These are phyloP conservation scores for Orcinus orca DNA, from an alignment of 2,113 vertebrate genomes.

Conservation along the genomic window DNA sequence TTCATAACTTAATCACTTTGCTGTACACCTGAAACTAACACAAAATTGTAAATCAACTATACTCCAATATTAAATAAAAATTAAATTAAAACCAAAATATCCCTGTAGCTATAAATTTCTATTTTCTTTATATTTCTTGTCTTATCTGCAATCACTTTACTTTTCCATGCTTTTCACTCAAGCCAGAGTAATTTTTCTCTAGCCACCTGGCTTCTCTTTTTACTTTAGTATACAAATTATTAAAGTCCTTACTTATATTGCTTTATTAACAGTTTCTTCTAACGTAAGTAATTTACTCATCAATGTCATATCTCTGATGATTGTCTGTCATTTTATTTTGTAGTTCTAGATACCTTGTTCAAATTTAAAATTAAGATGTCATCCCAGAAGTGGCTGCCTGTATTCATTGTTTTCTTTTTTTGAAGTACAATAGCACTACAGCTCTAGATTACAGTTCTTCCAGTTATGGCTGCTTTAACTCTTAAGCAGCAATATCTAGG, in stretches of 20 bases:
- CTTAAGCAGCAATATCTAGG: background rate
- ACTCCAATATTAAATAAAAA: background rate
- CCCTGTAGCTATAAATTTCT: background rate
- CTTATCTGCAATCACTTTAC: background rate
- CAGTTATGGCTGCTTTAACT: background rate
- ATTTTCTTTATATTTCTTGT: background rate
- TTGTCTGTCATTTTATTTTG: background rate
- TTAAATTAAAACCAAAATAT: background rate
- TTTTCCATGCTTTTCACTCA: background rate
- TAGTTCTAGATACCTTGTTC: background rate
- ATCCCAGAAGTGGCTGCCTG: background rate
- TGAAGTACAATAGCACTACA: background rate
- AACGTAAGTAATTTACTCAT: background rate
- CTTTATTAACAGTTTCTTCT: background rate
- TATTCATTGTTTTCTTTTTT: background rate
- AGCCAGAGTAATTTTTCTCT: background rate
- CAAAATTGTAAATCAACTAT: background rate
- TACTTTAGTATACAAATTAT: background rate
- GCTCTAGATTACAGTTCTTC: background rate
- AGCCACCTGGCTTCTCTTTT: background rate
- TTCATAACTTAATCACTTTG: background rate
- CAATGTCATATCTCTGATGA: background rate
- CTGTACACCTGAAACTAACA: background rate
- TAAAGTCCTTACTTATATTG: background rate
- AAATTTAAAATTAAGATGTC: conserved; percentile 9